Evolutionary conservation across 2,888 invertebrate genomes (phyloP).

Genomic region (Sinotaia quadrata): DNA sequence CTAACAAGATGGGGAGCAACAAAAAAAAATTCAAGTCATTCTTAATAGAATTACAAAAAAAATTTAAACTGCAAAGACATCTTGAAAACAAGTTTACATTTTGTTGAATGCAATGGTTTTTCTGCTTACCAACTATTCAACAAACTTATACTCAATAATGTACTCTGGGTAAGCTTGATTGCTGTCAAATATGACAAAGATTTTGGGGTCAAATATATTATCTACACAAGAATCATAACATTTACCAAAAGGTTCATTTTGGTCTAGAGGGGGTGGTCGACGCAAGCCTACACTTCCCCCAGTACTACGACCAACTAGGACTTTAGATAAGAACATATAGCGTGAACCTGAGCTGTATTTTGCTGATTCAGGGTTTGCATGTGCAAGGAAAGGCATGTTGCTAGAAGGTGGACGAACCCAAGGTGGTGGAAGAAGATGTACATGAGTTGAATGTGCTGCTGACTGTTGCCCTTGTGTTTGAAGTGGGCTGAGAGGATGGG

Average conservation of each 20-base stretch:
- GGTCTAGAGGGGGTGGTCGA: conserved; percentile 60
- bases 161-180: conserved; percentile 69
- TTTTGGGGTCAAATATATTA: conserved; percentile 58
- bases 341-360: conserved; percentile 10
- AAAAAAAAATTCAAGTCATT: no score
- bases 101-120: no score
- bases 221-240: conserved; percentile 69
- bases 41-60: no score
- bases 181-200: conserved; percentile 69
- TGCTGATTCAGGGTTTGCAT: background rate
- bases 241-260: conserved; percentile 59
- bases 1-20: no score
- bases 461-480: background rate
- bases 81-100: no score
- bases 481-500: conserved; percentile 3
- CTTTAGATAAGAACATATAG: conserved; percentile 62
- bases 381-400: conserved; percentile 4
- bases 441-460: no score
- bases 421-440: background rate
- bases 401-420: background rate
- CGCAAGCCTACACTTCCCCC: conserved; percentile 55
- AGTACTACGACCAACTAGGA: conserved; percentile 64
- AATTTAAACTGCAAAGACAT: no score
- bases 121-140: no score
- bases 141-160: conserved; percentile 57